Evolutionary conservation across 2,888 invertebrate species (phyloP), one percentile per base, ranked within the genome.

Genomic region (Philhelius pedissequus): DNA sequence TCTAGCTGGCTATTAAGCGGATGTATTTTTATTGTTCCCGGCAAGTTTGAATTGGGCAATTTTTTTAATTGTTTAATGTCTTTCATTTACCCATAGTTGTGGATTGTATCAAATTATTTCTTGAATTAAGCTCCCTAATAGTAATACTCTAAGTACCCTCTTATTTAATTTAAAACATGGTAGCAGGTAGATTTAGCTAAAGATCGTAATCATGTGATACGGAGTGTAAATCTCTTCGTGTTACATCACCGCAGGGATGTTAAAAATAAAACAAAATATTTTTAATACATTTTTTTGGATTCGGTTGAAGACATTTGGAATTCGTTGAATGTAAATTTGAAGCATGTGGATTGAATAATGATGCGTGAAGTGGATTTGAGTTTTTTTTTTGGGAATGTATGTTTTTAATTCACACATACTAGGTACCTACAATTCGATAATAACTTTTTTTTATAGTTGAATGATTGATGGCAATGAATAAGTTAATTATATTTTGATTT

Each of bases 161-260:
- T n/a, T n/a, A n/a, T n/a, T n/a, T n/a, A n/a, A n/a, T n/a, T n/a
- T n/a, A n/a, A n/a, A n/a, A n/a, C n/a, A n/a, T n/a, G n/a, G n/a
- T n/a, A n/a, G n/a, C n/a, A n/a, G n/a, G n/a, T n/a, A n/a, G n/a
- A n/a, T n/a, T n/a, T n/a, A n/a, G n/a, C n/a, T n/a, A n/a, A n/a
- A n/a, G n/a, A n/a, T n/a, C n/a, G n/a, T n/a, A n/a, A n/a, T n/a
- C n/a, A n/a, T n/a, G n/a, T n/a, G n/a, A n/a, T n/a, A n/a, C n/a
- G n/a, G n/a, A n/a, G n/a, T n/a, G n/a, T n/a, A 11, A 18, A 32
- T 54, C 54, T 30, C 54, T 54, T 54, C 1, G n/a, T 6, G 11
- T 66, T 32, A 43, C 60, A 66, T 58, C 74, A 78, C 50, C 56
- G 40, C 83, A 83, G 83, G 83, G 83, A 83, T 83, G 83, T 83